phyloP scores from a whole-genome alignment of 2,888 invertebrate species.

The Syrphus vitripennis region DNA sequence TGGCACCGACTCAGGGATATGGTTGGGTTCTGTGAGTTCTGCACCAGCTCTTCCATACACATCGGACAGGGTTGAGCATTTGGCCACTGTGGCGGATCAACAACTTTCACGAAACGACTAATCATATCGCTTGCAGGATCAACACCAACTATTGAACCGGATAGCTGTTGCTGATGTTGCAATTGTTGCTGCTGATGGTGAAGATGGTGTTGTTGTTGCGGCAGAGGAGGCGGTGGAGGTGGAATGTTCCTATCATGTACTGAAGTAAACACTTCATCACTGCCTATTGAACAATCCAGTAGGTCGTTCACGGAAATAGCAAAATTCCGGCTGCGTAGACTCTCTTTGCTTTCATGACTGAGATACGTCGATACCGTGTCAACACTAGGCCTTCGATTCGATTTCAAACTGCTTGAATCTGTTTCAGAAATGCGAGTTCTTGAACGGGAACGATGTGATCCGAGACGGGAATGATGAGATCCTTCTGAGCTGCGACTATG shows the following conservation, averaged over 20 bases:
- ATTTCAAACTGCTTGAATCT: slow-evolving; percentile 86
- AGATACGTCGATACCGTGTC: slow-evolving; percentile 95
- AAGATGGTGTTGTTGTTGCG: slow-evolving; percentile 71
- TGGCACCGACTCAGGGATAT: slow-evolving; percentile 88
- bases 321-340: slow-evolving; percentile 83
- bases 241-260: slow-evolving; percentile 73
- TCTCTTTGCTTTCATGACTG: slow-evolving; percentile 91
- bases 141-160: slow-evolving; percentile 82
- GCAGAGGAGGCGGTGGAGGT: slow-evolving; percentile 75
- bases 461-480: slow-evolving; percentile 78
- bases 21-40: slow-evolving; percentile 82
- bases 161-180: slow-evolving; percentile 77
- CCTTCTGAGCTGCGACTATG: slow-evolving; percentile 80
- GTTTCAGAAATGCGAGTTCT: slow-evolving; percentile 81
- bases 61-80: slow-evolving; percentile 88
- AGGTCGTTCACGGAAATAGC: slow-evolving; percentile 85
- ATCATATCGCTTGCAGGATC: slow-evolving; percentile 83
- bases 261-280: slow-evolving; percentile 86
- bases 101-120: slow-evolving; percentile 87
- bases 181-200: slow-evolving; percentile 74
- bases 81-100: slow-evolving; percentile 85
- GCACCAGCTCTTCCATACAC: slow-evolving; percentile 84
- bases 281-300: slow-evolving; percentile 87
- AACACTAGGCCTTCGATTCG: slow-evolving; percentile 90
- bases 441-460: slow-evolving; percentile 80